phyloP scores from a whole-genome alignment of 2,888 invertebrate genomes.

The Sphaerophoria rueppellii region DNA sequence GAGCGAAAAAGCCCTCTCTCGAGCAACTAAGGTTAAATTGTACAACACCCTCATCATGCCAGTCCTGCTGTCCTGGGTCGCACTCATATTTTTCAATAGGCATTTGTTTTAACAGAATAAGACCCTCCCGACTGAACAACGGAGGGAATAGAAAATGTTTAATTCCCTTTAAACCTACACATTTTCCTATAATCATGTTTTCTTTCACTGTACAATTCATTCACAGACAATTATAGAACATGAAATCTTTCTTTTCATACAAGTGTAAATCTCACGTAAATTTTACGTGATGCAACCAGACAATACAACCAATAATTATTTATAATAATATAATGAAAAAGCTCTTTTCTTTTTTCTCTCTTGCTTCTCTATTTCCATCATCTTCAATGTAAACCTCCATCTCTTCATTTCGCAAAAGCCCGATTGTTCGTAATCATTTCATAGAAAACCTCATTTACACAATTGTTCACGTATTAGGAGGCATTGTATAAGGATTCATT shows the following conservation, averaged over 20 bases:
- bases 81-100: too few species aligned
- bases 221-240: neutral
- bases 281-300: slow-evolving; percentile 34
- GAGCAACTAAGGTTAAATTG: too few species aligned
- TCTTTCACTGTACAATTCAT: too few species aligned
- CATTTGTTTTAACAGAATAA: too few species aligned
- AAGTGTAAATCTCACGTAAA: slow-evolving; percentile 12
- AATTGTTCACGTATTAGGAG: slow-evolving; percentile 40
- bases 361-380: neutral
- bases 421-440: slow-evolving; percentile 16
- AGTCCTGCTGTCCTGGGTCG: too few species aligned
- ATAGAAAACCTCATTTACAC: slow-evolving; percentile 43
- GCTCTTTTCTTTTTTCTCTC: slow-evolving; percentile 6
- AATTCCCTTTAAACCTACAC: too few species aligned
- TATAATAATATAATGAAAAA: slow-evolving; percentile 28
- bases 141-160: too few species aligned
- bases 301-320: slow-evolving; percentile 39
- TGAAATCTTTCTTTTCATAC: slow-evolving; percentile 1
- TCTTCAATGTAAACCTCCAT: neutral
- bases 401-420: neutral
- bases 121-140: too few species aligned
- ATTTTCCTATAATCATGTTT: too few species aligned
- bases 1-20: too few species aligned
- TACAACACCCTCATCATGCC: too few species aligned
- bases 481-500: slow-evolving; percentile 39